Conservation (phyloP, 2,113 vertebrate species). For the Atlantisia rogersi region DNA sequence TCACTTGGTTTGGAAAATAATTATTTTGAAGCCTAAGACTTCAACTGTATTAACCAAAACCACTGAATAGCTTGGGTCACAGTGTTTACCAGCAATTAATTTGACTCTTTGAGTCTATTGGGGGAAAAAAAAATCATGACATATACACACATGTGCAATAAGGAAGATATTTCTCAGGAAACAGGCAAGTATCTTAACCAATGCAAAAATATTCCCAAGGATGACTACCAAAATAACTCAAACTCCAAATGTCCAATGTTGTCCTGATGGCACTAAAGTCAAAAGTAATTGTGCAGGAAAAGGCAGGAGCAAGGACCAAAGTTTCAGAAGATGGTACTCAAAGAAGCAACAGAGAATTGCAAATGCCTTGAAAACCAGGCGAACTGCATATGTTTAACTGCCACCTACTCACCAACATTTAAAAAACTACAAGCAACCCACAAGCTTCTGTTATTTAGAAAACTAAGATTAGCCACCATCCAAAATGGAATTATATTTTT, state of each 20-base stretch:
- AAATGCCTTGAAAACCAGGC: background rate
- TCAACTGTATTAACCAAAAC: background rate
- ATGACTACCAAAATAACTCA: background rate
- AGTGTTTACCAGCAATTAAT: background rate
- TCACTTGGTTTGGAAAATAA: background rate
- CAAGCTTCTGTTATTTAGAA: slow-evolving; percentile 22
- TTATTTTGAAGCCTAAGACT: background rate
- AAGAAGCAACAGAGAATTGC: background rate
- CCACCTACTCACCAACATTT: background rate
- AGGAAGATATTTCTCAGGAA: background rate
- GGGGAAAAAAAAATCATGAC: background rate
- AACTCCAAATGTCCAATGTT: background rate
- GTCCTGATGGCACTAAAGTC: background rate
- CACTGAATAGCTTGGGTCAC: background rate
- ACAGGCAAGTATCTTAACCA: background rate
- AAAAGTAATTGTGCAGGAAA: background rate
- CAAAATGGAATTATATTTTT: background rate
- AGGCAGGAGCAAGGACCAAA: background rate
- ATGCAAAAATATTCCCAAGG: background rate
- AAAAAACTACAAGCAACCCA: slow-evolving; percentile 21
- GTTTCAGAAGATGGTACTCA: background rate
- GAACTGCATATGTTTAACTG: background rate
- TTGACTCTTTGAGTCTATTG: background rate
- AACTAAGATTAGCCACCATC: slow-evolving; percentile 1
- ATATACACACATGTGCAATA: background rate